Evolutionary conservation across 2,113 vertebrate genomes (phyloP).

Genomic region (Panurus biarmicus): DNA sequence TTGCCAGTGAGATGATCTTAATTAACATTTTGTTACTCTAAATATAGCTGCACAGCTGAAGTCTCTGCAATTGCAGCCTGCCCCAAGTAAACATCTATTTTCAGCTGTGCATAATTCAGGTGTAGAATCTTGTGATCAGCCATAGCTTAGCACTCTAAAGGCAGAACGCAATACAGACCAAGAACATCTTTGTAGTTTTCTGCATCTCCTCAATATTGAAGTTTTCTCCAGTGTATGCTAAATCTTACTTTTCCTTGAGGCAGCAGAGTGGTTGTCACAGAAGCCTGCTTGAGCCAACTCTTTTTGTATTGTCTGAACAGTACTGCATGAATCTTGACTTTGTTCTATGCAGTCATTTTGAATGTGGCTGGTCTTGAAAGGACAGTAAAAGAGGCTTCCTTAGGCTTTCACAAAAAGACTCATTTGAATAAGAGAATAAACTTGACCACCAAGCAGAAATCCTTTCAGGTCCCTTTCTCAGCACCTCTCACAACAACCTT

Average conservation of each 20-base stretch:
- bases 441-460: neutral
- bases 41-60: conserved; percentile 49
- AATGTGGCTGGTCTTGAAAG: neutral
- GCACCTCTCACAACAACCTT: neutral
- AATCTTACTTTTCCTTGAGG: neutral
- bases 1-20: neutral
- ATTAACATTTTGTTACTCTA: conserved; percentile 47
- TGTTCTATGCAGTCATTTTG: neutral
- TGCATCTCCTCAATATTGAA: neutral
- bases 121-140: neutral
- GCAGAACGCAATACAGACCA: neutral
- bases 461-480: neutral
- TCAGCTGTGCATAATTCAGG: conserved; percentile 38
- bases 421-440: neutral
- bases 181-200: neutral
- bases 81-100: conserved; percentile 46
- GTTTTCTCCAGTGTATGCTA: neutral
- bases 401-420: neutral
- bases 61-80: conserved; percentile 11
- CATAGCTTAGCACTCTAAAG: neutral
- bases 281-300: neutral
- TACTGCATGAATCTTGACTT: neutral
- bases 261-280: neutral
- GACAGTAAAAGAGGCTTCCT: neutral
- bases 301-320: neutral